Percentiles rank a stretch among this genome's conserved stretches.
Evolutionary conservation across 2,797 vertebrate species (phyloP).

Genomic region (Apodemus agrarius): DNA sequence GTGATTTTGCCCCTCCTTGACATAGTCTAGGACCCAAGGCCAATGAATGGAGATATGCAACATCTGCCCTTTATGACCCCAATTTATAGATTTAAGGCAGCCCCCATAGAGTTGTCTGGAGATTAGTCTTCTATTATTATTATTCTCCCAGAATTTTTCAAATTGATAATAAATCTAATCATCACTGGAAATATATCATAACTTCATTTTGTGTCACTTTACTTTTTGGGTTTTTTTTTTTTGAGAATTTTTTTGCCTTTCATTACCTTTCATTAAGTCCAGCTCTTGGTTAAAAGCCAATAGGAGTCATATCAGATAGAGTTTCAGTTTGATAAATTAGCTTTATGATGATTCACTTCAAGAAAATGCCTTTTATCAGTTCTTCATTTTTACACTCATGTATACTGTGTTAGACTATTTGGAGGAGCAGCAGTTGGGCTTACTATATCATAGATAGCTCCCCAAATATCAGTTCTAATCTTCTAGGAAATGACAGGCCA

Average conservation of each 20-base stretch:
- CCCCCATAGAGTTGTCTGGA: background rate
- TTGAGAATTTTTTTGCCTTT: background rate
- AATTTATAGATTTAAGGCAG: background rate
- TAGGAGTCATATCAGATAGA: background rate
- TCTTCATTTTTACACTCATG: background rate
- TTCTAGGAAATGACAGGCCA: background rate
- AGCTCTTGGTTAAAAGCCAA: background rate
- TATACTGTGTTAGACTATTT: background rate
- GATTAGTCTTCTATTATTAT: no score
- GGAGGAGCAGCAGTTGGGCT: background rate
- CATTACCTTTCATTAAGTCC: conserved; percentile 5
- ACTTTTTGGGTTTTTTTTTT: background rate
- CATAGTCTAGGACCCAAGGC: background rate
- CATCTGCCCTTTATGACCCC: no score
- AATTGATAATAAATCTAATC: background rate
- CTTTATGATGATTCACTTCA: background rate
- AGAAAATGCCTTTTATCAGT: background rate
- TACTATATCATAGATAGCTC: conserved; percentile 16
- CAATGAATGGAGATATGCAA: background rate
- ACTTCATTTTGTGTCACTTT: conserved; percentile 16
- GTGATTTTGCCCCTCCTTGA: background rate
- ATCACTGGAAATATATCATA: background rate
- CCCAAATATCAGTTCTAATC: conserved; percentile 40
- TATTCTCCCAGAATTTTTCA: background rate
- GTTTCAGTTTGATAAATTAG: background rate